Evolutionary conservation across 1,140 invertebrate genomes (phyloP), one percentile per base, ranked within the genome.

Genomic region (Bradynema listronoti): DNA sequence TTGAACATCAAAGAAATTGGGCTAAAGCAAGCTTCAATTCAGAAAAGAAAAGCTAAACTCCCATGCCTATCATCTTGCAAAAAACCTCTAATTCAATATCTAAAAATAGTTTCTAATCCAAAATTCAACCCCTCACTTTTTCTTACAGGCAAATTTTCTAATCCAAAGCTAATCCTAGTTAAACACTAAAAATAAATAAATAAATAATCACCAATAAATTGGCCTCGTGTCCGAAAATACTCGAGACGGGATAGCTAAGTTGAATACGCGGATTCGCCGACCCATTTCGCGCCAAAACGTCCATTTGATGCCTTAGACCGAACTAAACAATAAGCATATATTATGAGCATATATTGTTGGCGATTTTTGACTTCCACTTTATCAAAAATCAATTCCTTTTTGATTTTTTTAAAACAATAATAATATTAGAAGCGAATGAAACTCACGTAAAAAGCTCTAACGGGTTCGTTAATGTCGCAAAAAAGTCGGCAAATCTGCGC

Each of bases 391-490:
- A n/a, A n/a, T n/a, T n/a, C n/a, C n/a, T n/a, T n/a, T n/a, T n/a
- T n/a, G n/a, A n/a, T n/a, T n/a, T n/a, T n/a, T n/a, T n/a, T n/a
- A n/a, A n/a, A n/a, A n/a, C n/a, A n/a, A n/a, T n/a, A n/a, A n/a
- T n/a, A n/a, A n/a, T n/a, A 2, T 34, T 2, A 24, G 36, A 39
- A 36, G 24, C 16, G 19, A 1, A 29, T 11, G 29, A 32, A 51
- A 47, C 58, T 36, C 43, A 47, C 66, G 54, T 72, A 30, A 46
- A 68, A 68, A 24, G 27, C 33, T 39, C 64, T 33, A 39, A 75
- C 42, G 2, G 73, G 75, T 49, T 75, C 74, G 47, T 75, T 75
- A n/a, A 75, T 65, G 30, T 46, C 59, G 43, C 73, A 75, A 47
- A 75, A 75, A 32, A 46, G 53, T 2, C 57, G 42, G 46, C 73